These are phyloP conservation scores for Apogon hyalosoma DNA, from an alignment of 2,797 vertebrate species.

Conservation along the genomic window DNA sequence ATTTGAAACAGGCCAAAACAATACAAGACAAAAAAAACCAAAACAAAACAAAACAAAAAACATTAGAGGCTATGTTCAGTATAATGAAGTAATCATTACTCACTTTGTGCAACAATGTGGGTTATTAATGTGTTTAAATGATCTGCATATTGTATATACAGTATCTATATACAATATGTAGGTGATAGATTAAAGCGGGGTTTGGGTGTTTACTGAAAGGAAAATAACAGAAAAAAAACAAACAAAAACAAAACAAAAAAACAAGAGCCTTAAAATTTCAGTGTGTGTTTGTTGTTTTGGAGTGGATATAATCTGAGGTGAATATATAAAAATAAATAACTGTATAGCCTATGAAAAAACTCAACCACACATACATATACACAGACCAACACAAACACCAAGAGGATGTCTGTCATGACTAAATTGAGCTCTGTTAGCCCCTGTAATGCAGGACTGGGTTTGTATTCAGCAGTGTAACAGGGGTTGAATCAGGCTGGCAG, in stretches of 20 bases:
- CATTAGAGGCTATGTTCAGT: no score
- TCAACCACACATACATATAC: background rate
- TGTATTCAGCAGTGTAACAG: slow-evolving; percentile 88
- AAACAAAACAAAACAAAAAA: no score
- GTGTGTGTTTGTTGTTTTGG: background rate
- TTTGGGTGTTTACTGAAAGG: background rate
- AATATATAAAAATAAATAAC: background rate
- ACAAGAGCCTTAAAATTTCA: no score
- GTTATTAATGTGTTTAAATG: no score
- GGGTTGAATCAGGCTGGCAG: slow-evolving; percentile 90
- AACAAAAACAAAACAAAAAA: no score
- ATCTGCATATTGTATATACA: no score
- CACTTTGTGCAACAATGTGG: no score
- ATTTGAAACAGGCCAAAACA: background rate
- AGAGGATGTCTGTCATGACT: slow-evolving; percentile 28
- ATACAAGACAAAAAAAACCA: no score
- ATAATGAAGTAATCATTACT: no score
- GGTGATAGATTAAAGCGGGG: no score
- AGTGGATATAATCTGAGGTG: background rate
- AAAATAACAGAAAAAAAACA: background rate
- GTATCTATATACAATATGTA: no score
- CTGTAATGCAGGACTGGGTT: slow-evolving; percentile 83
- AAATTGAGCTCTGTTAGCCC: slow-evolving; percentile 34
- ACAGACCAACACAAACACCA: background rate
- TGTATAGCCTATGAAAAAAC: slow-evolving; percentile 7